phyloP scores from a whole-genome alignment of 2,888 invertebrate genomes.

The Allygus modestus region DNA sequence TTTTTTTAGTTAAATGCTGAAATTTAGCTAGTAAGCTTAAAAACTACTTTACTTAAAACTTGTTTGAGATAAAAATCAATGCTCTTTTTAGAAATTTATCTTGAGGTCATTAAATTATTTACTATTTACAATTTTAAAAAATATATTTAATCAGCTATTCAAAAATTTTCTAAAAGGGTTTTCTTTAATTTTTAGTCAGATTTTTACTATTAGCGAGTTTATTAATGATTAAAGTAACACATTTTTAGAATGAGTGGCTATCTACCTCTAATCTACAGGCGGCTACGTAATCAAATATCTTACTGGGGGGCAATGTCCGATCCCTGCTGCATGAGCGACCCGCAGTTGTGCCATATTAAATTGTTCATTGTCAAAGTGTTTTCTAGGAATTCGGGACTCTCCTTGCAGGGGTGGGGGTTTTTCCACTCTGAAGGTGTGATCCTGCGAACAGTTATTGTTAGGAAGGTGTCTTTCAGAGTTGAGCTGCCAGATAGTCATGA shows the following conservation, averaged over 20 bases:
- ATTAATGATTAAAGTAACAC: neutral
- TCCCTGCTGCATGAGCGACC: constrained; percentile 78
- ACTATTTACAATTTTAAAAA: too few species aligned
- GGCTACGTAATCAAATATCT: constrained; percentile 65
- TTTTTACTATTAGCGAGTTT: neutral
- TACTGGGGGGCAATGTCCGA: constrained; percentile 77
- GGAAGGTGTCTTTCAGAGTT: constrained; percentile 19
- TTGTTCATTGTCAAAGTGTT: constrained; percentile 78
- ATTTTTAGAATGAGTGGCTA: constrained; percentile 13
- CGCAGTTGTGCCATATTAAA: constrained; percentile 80
- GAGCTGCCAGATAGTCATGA: neutral
- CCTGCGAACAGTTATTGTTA: constrained; percentile 70
- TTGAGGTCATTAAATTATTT: too few species aligned
- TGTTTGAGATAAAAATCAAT: too few species aligned
- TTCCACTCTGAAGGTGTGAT: constrained; percentile 79
- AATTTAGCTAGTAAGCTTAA: too few species aligned
- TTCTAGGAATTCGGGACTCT: constrained; percentile 77
- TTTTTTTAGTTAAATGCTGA: too few species aligned
- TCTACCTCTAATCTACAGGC: constrained; percentile 49
- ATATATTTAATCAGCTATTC: neutral
- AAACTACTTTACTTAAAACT: too few species aligned
- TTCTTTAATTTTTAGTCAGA: neutral
- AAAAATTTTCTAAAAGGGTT: neutral
- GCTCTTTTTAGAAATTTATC: too few species aligned
- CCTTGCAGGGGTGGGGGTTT: constrained; percentile 76